phyloP scores from a whole-genome alignment of 2,888 invertebrate species.

The Synergus gifuensis region DNA sequence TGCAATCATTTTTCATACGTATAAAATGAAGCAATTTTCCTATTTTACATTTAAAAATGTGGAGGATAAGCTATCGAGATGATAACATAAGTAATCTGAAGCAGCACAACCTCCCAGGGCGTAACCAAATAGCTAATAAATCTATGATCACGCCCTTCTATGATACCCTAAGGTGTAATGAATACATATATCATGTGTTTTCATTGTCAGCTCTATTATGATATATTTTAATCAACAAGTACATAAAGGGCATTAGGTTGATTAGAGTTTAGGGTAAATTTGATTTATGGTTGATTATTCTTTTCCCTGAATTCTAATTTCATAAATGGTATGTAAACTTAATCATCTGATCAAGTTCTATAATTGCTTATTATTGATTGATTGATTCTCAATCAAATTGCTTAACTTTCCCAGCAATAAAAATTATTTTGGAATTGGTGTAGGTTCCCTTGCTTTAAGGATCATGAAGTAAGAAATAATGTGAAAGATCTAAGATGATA shows the following conservation, averaged over 20 bases:
- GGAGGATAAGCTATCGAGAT: neutral
- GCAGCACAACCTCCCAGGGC: neutral
- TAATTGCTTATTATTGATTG: too few relatives aligned
- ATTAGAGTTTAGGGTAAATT: neutral
- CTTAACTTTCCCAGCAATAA: neutral
- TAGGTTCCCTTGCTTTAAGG: neutral
- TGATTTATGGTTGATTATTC: neutral
- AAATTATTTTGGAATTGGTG: neutral
- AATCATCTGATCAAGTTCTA: too few relatives aligned
- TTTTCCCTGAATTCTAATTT: neutral
- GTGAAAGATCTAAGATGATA: neutral
- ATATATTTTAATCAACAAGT: neutral
- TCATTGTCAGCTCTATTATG: neutral
- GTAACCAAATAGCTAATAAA: neutral
- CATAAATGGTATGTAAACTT: neutral
- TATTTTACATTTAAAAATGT: neutral
- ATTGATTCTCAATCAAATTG: too few relatives aligned
- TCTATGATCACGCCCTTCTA: neutral
- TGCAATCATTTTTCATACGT: too few relatives aligned
- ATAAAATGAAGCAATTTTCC: neutral
- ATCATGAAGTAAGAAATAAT: neutral
- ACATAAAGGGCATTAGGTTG: neutral
- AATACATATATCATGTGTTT: neutral
- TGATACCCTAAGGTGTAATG: neutral
- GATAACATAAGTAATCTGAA: neutral